phyloP scores from a whole-genome alignment of 2,888 invertebrate species.

The Eupeodes latifasciatus region DNA sequence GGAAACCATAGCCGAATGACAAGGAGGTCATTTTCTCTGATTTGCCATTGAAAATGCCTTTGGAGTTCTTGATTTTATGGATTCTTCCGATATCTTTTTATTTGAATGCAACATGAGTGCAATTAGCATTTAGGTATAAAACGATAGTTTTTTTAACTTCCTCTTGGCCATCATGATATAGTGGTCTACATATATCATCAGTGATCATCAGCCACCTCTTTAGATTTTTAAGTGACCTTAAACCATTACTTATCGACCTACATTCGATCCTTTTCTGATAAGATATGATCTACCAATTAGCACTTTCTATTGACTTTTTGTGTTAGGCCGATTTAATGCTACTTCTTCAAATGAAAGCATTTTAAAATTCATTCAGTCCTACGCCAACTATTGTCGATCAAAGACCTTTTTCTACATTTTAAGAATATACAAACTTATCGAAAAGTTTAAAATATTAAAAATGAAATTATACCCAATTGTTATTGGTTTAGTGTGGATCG shows the following conservation, averaged over 20 bases:
- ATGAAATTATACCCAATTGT: slow-evolving; percentile 62
- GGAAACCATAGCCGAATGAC: no score
- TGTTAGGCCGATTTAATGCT: slow-evolving; percentile 34
- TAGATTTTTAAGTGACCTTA: slow-evolving; percentile 33
- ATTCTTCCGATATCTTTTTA: no score
- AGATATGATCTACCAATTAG: slow-evolving; percentile 63
- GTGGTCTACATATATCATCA: background rate
- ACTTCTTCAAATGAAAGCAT: slow-evolving; percentile 53
- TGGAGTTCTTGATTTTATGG: no score
- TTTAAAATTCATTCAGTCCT: slow-evolving; percentile 49
- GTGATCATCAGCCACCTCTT: background rate
- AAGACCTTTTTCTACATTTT: slow-evolving; percentile 19
- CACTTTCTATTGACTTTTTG: slow-evolving; percentile 65
- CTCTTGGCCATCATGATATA: background rate
- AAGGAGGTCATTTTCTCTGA: no score
- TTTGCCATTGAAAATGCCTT: no score
- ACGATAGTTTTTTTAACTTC: background rate
- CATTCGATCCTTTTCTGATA: slow-evolving; percentile 18
- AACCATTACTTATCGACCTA: slow-evolving; percentile 44
- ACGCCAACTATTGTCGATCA: slow-evolving; percentile 27
- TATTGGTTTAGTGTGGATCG: slow-evolving; percentile 58
- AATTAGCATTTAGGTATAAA: background rate
- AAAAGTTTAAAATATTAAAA: background rate
- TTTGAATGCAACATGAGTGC: background rate
- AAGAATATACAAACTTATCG: background rate